Base-by-base conservation (phyloP, 1,140 invertebrate genomes). In the Lepidurus apus region DNA sequence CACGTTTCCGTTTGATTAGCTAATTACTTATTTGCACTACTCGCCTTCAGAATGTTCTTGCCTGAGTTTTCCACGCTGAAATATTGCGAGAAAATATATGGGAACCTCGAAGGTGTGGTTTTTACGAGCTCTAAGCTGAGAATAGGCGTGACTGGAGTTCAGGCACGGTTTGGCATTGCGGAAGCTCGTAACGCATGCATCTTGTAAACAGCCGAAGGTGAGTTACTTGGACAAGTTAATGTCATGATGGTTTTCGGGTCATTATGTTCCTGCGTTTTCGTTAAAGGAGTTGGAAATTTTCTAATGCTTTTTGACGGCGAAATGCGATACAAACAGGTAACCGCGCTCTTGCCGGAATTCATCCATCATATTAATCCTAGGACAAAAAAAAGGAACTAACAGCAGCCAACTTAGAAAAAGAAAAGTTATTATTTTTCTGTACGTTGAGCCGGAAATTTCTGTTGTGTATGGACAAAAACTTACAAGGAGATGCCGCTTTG, bases 371-470 rank as follows among this genome's bases (percentile, higher is more conserved):
- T 65, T 65, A 65, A 65, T 11, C 9, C 53, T 65, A 34, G 34
- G 34, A 34, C 53, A 65, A 1, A 65, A 10, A n/a, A 65, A 65
- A 65, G 53, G 17, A 34, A 3, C 21, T 65, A 65, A 65, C 53
- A 65, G 17, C 53, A 65, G 21, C 13, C 17, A 21, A 65, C 53
- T 65, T 9, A 65, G 53, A 21, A 65, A 65, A 65, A 65, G 17
- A 65, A 10, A 65, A 17, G 17, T 65, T 13, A 13, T 13, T 7
- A 21, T 65, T 65, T n/a, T 65, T 7, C 21, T 65, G 53, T 65
- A 17, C 13, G 53, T 65, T 65, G 53, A 65, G 53, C 53, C 53
- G 53, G 53, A 65, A 65, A 65, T 65, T 65, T 65, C 53, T 65
- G 17, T 65, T 65, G 21, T 65, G 53, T 13, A n/a, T 65, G 21